A percentile compares a stretch with the other conserved stretches of the same genome.
phyloP scores from a whole-genome alignment of 1,140 invertebrate species.

The Lordiphosa clarofinis region DNA sequence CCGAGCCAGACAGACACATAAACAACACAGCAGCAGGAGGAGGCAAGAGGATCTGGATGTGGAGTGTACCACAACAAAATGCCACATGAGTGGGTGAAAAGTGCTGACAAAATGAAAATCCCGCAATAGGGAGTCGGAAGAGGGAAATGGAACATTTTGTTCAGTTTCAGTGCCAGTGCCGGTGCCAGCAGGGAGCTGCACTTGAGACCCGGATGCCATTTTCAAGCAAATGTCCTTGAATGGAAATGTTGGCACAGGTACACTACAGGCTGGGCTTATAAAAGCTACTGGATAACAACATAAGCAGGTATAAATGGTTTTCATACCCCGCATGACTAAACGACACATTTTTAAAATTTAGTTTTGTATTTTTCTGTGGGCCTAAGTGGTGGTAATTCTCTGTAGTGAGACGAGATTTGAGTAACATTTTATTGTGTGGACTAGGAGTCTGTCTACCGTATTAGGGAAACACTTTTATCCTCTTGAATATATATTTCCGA shows the following conservation, averaged over 20 bases:
- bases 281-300: too few species aligned
- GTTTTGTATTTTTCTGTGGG: too few species aligned
- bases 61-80: constrained; percentile 36
- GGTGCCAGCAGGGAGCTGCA: constrained; percentile 25
- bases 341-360: too few species aligned
- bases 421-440: too few species aligned
- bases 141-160: constrained; percentile 27
- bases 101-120: constrained; percentile 39
- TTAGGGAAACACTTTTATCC: too few species aligned
- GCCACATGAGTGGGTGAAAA: constrained; percentile 48
- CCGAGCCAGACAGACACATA: constrained; percentile 21
- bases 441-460: too few species aligned
- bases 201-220: constrained; percentile 25
- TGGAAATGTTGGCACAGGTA: constrained; percentile 2
- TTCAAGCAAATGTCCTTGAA: constrained; percentile 32
- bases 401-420: too few species aligned
- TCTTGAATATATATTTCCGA: too few species aligned
- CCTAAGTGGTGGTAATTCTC: too few species aligned
- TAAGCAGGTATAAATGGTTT: too few species aligned
- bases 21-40: constrained; percentile 20
- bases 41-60: constrained; percentile 15
- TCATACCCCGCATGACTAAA: too few species aligned
- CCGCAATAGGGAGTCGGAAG: constrained; percentile 6
- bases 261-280: too few species aligned
- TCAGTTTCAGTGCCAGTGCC: constrained; percentile 23